Percentiles rank a stretch among this genome's conserved stretches.
Evolutionary conservation across 2,797 vertebrate species (phyloP).

Genomic region (Ctenochaetus hawaiiensis): DNA sequence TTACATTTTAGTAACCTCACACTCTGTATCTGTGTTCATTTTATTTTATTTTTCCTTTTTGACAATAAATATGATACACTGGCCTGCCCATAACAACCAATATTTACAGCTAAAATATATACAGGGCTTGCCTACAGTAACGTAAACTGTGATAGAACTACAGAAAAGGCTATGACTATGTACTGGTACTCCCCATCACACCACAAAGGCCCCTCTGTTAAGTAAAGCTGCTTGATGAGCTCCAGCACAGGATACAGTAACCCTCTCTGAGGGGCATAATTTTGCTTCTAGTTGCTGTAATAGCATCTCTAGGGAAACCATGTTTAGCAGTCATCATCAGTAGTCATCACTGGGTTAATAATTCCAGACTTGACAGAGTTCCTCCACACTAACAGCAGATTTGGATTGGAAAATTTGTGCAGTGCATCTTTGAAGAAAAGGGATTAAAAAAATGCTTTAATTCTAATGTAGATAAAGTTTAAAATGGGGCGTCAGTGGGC

Average conservation of each 20-base stretch:
- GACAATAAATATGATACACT: neutral
- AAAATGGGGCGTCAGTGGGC: conserved; percentile 8
- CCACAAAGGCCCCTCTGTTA: neutral
- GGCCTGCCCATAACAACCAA: neutral
- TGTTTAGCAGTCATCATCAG: too few species aligned
- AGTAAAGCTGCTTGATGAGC: neutral
- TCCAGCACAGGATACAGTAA: neutral
- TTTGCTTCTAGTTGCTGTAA: neutral
- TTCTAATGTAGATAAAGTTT: neutral
- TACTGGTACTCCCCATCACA: neutral
- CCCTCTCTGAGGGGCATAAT: neutral
- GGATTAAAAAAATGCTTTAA: neutral
- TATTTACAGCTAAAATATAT: neutral
- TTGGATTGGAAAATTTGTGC: neutral
- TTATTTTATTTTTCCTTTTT: too few species aligned
- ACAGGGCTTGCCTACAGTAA: neutral
- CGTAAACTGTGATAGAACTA: neutral
- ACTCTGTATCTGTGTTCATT: too few species aligned
- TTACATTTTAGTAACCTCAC: too few species aligned
- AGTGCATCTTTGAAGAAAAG: neutral
- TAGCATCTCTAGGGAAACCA: neutral
- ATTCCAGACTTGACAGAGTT: neutral
- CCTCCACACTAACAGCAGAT: neutral
- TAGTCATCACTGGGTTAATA: neutral
- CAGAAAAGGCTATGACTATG: neutral